phyloP scores from a whole-genome alignment of 2,888 invertebrate species.

The Metallyticus violacea region DNA sequence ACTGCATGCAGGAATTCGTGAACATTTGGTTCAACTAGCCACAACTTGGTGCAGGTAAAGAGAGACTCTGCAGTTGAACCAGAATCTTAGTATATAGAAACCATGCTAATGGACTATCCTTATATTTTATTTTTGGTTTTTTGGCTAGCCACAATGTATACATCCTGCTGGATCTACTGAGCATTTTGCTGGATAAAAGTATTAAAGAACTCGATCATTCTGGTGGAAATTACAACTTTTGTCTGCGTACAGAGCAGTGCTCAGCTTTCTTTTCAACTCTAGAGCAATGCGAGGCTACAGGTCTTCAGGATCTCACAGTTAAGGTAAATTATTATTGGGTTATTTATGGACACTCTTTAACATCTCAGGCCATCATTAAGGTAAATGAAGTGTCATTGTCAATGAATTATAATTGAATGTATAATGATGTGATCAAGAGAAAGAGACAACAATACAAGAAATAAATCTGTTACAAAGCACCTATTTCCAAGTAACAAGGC shows the following conservation, averaged over 20 bases:
- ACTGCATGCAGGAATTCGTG: conserved; percentile 37
- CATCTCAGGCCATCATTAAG: too few species aligned
- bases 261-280: conserved; percentile 32
- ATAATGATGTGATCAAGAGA: too few species aligned
- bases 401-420: too few species aligned
- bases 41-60: conserved; percentile 33
- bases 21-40: conserved; percentile 37
- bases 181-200: conserved; percentile 30
- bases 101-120: neutral
- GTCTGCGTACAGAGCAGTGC: conserved; percentile 32
- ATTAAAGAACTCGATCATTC: conserved; percentile 29
- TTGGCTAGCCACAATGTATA: conserved; percentile 21
- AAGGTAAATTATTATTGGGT: too few species aligned
- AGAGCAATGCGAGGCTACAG: conserved; percentile 37
- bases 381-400: too few species aligned
- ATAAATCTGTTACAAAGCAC: too few species aligned
- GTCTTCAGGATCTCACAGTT: conserved; percentile 38
- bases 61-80: neutral
- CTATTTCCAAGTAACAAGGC: too few species aligned
- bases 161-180: conserved; percentile 32
- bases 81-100: neutral
- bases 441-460: too few species aligned
- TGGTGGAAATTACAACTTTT: conserved; percentile 29
- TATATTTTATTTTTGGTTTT: neutral
- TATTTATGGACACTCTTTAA: too few species aligned